Evolutionary conservation across 92 coral and sea anemone species (phyloP), one percentile per base, ranked within the genome.

Genomic region (Parazoanthus darwini): DNA sequence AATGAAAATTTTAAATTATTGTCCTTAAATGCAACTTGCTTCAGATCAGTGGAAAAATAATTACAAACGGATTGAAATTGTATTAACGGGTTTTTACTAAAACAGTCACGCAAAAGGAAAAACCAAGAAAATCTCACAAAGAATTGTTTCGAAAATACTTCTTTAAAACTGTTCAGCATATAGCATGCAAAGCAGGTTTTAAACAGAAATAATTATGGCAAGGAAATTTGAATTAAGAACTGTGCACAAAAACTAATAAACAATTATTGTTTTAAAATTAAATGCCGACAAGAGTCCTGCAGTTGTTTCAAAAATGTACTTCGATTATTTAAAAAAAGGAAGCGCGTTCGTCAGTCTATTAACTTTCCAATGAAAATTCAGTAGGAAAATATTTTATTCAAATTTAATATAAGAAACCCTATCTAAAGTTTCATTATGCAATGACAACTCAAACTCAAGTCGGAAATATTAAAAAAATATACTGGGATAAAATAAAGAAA

Each of bases 351-450:
- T 33, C 23, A 38, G 22, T 35, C 20, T 35, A 74, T 26, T 74
- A 74, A 37, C 8, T 37, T 74, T 74, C 78, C 78, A 74, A 74
- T 74, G 44, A 74, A 74, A 74, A 74, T 13, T 74, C 44, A 74
- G 48, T 74, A 36, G 44, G 78, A 74, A 74, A 74, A 37, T 35
- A 37, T 8, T 63, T 63, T 74, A 74, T 74, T 74, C 44, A 74
- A 74, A 74, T 33, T 63, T 63, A 63, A 63, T 63, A 20, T 23
- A 63, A 6, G 70, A 63, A 63, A 63, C n/a, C 70, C 26, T 63
- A 63, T 63, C 70, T 18, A 63, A 63, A 63, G 70, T 74, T 74
- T 37, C 20, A 37, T 74, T 74, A 74, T 36, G 46, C 78, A 74
- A 20, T 35, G 43, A 15, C 78, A 16, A 33, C 9, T 74, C 4